These are phyloP conservation scores for Halocaridina rubra DNA, from an alignment of 2,888 invertebrate genomes.

Conservation along the genomic window DNA sequence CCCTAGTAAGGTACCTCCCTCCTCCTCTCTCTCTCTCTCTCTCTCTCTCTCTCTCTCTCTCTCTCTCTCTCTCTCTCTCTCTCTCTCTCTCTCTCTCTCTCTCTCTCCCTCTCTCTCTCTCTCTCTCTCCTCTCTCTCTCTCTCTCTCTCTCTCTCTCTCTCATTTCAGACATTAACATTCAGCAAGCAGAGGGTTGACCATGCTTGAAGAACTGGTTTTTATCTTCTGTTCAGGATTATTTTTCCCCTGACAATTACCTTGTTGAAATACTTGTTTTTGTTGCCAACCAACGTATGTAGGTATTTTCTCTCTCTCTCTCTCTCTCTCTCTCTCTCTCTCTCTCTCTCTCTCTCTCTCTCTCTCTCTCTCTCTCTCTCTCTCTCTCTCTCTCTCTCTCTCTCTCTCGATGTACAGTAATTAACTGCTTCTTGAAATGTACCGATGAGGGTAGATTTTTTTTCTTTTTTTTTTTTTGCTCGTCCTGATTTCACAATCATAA, in stretches of 20 bases:
- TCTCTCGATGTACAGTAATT: not conserved
- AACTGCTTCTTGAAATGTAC: not conserved
- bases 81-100: constrained; percentile 14
- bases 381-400: not conserved
- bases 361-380: not conserved
- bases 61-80: constrained; percentile 4
- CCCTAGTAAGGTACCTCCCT: not conserved
- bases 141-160: no score
- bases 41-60: constrained; percentile 2
- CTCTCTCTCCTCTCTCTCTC: no score
- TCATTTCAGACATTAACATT: not conserved
- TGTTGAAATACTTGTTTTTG: not conserved
- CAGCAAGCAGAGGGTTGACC: not conserved
- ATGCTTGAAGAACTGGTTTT: not conserved
- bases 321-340: not conserved
- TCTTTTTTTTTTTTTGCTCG: not conserved
- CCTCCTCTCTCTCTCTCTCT: not conserved
- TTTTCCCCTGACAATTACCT: not conserved
- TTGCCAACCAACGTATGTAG: not conserved
- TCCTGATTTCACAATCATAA: not conserved
- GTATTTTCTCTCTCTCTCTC: not conserved
- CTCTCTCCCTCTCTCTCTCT: no score
- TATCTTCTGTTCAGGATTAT: not conserved
- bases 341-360: not conserved
- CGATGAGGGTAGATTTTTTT: not conserved